These are phyloP conservation scores for Telmatochromis brichardi DNA, from an alignment of 2,113 vertebrate species.

Conservation along the genomic window DNA sequence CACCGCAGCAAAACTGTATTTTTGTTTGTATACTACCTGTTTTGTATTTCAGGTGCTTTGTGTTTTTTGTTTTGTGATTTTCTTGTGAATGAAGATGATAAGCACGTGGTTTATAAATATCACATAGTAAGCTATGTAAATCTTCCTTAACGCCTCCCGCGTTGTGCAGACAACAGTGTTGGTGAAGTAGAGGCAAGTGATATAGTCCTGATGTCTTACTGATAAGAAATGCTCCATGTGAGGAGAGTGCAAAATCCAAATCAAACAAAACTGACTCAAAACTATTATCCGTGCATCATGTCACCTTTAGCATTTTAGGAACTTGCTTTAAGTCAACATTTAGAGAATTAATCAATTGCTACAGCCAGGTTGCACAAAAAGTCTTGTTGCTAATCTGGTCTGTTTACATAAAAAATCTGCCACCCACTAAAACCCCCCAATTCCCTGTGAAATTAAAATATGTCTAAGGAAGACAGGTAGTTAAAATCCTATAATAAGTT, in stretches of 20 bases:
- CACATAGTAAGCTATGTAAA: background rate
- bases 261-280: background rate
- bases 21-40: background rate
- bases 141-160: background rate
- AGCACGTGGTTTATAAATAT: background rate
- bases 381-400: background rate
- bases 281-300: background rate
- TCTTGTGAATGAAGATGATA: background rate
- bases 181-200: rapidly evolving
- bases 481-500: background rate
- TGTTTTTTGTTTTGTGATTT: background rate
- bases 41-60: background rate
- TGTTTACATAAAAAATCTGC: background rate
- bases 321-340: background rate
- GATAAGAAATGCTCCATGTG: background rate
- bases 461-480: background rate
- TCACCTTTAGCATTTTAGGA: background rate
- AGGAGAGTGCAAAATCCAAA: background rate
- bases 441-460: background rate
- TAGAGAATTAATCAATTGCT: background rate
- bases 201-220: background rate
- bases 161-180: background rate
- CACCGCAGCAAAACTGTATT: background rate
- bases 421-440: background rate
- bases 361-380: background rate